Evolutionary conservation across 2,888 invertebrate species (phyloP).

Genomic region (Melinopterus prodromus): DNA sequence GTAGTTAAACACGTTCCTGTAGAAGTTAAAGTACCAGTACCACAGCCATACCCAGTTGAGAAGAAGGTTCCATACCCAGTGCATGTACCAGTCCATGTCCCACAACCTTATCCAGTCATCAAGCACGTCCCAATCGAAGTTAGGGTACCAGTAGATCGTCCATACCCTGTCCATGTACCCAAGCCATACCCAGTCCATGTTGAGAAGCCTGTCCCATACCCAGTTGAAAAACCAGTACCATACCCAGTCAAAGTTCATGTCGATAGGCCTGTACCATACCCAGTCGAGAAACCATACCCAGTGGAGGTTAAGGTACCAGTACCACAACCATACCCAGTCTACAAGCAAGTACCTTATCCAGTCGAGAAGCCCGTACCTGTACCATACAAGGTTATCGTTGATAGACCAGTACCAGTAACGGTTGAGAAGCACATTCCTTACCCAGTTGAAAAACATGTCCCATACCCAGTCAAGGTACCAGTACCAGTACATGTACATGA

Average conservation of each 20-base stretch:
- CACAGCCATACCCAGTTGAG: slow-evolving; percentile 80
- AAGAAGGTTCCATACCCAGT: slow-evolving; percentile 78
- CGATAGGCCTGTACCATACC: slow-evolving; percentile 65
- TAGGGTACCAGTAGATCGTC: slow-evolving; percentile 74
- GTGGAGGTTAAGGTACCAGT: slow-evolving; percentile 72
- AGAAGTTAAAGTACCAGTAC: slow-evolving; percentile 79
- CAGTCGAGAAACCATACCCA: slow-evolving; percentile 71
- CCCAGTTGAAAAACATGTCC: slow-evolving; percentile 73
- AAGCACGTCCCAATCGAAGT: slow-evolving; percentile 75
- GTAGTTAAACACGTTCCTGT: slow-evolving; percentile 79
- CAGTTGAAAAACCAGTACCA: slow-evolving; percentile 74
- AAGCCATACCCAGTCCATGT: slow-evolving; percentile 74
- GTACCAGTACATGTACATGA: slow-evolving; percentile 67
- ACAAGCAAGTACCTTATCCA: slow-evolving; percentile 68
- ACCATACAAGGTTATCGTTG: slow-evolving; percentile 65
- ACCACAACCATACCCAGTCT: slow-evolving; percentile 76
- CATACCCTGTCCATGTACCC: slow-evolving; percentile 74
- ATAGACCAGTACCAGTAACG: slow-evolving; percentile 75
- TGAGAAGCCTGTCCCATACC: slow-evolving; percentile 72
- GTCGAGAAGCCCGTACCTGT: slow-evolving; percentile 67
- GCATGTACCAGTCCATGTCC: slow-evolving; percentile 79
- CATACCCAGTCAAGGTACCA: slow-evolving; percentile 53
- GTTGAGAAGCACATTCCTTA: slow-evolving; percentile 75
- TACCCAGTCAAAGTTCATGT: slow-evolving; percentile 70
- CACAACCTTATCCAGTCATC: slow-evolving; percentile 77